Evolutionary conservation across 2,113 vertebrate genomes (phyloP), one percentile per base, ranked within the genome.

Genomic region (Ictidomys tridecemlineatus): DNA sequence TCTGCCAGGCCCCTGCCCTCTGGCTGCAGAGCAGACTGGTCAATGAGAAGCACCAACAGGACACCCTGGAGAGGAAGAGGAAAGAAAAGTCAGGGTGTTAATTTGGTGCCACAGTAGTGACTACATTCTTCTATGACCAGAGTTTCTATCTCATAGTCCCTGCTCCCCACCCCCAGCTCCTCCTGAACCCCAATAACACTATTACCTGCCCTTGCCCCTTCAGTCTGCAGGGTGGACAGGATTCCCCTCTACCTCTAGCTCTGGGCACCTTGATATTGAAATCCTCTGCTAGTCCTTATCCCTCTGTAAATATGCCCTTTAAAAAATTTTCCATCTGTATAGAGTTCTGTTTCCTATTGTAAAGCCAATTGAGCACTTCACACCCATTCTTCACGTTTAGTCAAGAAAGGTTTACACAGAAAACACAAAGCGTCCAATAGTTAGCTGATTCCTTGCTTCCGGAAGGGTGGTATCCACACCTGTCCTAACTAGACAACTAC

Each of bases 151-250:
- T 58, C 42, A 17, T 0, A 24, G 26, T n/a, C 14, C 26, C n/a
- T 42, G 32, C 10, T 7, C 34, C 7, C 42, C 53, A 88, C 56
- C 34, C 28, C 34, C 24, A 2, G 4, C 4, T n/a, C 48, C 61
- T 53, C 10, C 24, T 0, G 61, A 8, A 11, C n/a, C 51, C 39
- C 4, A 5, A 17, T 7, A 26, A 17, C 11, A 37, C 5, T 3
- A 3, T 39, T 51, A n/a, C 24, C 4, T 58, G 58, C 74, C 39
- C 32, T 63, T 22, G 37, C 3, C 9, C 56, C 92, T 58, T 69
- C 42, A 10, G 63, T 28, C 63, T 20, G 13, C 7, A 24, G 24
- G 42, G 61, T 30, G 42, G 12, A 14, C 14, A 69, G 1, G 74
- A 63, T 34, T 61, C 10, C 48, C 17, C 80, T 34, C 10, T 34